Conservation (phyloP, 2,888 invertebrate genomes). For the Platypus cylindrus region DNA sequence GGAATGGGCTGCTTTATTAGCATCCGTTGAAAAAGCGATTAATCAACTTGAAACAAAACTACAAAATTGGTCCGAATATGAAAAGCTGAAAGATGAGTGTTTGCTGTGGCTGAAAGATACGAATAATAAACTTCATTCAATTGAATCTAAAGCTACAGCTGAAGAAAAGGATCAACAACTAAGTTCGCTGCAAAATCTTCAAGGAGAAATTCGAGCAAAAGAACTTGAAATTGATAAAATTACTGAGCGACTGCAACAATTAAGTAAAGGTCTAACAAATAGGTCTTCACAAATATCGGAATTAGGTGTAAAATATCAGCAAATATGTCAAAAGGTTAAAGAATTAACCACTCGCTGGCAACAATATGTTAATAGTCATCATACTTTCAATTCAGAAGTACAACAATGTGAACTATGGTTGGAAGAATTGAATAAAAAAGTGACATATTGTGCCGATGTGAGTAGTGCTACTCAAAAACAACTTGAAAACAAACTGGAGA, state of each 20-base stretch:
- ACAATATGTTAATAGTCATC: conserved; percentile 75
- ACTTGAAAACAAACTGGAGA: conserved; percentile 70
- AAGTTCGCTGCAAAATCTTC: conserved; percentile 62
- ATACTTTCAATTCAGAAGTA: conserved; percentile 72
- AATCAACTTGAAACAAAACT: conserved; percentile 70
- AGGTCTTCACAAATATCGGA: conserved; percentile 78
- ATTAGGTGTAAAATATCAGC: conserved; percentile 83
- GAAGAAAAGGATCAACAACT: conserved; percentile 75
- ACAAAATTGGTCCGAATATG: conserved; percentile 86
- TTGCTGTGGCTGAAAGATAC: conserved; percentile 78
- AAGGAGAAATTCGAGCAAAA: conserved; percentile 81
- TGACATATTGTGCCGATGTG: conserved; percentile 77
- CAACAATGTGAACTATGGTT: conserved; percentile 70
- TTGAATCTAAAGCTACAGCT: conserved; percentile 72
- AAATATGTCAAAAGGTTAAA: conserved; percentile 79
- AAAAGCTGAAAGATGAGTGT: conserved; percentile 72
- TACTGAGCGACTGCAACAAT: conserved; percentile 77
- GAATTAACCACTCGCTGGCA: conserved; percentile 87
- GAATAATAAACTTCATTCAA: conserved; percentile 75
- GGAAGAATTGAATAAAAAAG: conserved; percentile 53
- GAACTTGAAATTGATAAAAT: conserved; percentile 87
- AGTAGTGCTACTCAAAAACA: conserved; percentile 62
- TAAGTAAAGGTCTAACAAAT: conserved; percentile 62
- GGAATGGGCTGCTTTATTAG: conserved; percentile 76
- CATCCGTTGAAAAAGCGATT: conserved; percentile 64